Percentiles rank a stretch among this genome's conserved stretches.
Evolutionary conservation across 2,888 invertebrate species (phyloP).

Genomic region (Cryptus armator): DNA sequence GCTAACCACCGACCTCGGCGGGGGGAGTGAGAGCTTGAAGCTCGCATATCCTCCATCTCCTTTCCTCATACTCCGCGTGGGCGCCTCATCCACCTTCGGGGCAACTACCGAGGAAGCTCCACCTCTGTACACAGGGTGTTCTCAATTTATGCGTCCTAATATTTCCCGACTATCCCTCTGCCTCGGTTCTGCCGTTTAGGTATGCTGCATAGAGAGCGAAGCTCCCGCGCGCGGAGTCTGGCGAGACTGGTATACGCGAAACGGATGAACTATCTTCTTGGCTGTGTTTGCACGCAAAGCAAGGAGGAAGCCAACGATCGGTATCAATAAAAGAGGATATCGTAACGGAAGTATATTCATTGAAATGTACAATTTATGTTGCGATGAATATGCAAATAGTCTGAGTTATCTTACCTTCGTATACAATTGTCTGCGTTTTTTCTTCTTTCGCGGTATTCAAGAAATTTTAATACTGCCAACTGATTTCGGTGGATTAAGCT

Average conservation of each 20-base stretch:
- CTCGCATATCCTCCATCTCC: conserved; percentile 61
- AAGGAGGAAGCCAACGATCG: not conserved
- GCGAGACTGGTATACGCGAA: not conserved
- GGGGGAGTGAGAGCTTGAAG: conserved; percentile 33
- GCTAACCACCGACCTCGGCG: conserved; percentile 63
- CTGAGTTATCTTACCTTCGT: no score
- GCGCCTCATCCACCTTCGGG: not conserved
- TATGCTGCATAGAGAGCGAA: conserved; percentile 33
- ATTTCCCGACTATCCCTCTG: conserved; percentile 67
- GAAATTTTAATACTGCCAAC: not conserved
- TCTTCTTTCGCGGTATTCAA: not conserved
- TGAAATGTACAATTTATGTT: not conserved
- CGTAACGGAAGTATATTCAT: not conserved
- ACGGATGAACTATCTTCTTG: not conserved
- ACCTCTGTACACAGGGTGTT: conserved; percentile 72
- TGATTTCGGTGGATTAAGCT: not conserved
- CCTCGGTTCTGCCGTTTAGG: not conserved
- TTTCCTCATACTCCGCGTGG: conserved; percentile 55
- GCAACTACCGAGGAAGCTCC: conserved; percentile 21
- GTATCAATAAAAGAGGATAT: not conserved
- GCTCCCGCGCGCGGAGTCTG: not conserved
- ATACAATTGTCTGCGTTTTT: not conserved
- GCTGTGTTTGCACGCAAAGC: not conserved
- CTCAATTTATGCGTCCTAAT: conserved; percentile 78
- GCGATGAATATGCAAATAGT: not conserved